Base-by-base conservation (phyloP, 1,140 invertebrate genomes). In the Hypsibius dujardini region DNA sequence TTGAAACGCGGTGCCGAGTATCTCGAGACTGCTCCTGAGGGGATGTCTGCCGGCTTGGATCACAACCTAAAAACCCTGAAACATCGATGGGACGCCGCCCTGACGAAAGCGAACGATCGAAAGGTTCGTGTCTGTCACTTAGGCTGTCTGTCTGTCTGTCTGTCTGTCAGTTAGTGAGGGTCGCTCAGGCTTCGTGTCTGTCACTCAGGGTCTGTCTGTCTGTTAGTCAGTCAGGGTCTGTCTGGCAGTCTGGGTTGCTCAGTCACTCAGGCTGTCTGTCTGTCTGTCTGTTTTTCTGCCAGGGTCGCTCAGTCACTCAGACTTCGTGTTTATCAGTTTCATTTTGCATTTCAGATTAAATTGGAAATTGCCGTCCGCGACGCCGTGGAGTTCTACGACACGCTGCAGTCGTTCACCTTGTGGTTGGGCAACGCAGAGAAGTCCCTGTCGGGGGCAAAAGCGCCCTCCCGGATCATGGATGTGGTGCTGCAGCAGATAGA, bases 351-450 rank as follows among this genome's bases (percentile, higher is more conserved):
- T 7, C 74, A 83, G 79, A 95, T 94, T 77, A 97, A 98, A 81
- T 80, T 98, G 28, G 92, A 97, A 81, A 95, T 96, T 76, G 95
- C 95, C 1, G 82, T 96, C 14, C 91, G 91, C 76, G 92, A 98
- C 81, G 95, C 95, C 0, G 92, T 88, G 0, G 92, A 93, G 76
- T 96, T 96, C 86, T 91, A 96, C 79, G 88, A 91, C 74, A 89
- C 91, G 0, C 81, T 95, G 1, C 81, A 85, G 79, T 86, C 87
- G 1, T 96, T 97, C 79, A 90, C 96, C 2, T 87, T 92, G 77
- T 97, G 94, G 94, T 79, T 98, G 2, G 95, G 91, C 0, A 87
- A 88, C 76, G 92, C 92, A 1, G 93, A 98, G 79, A 92, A 95
- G 78, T 86, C 87, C 12, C 79, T 98, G 0, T 86, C 86, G 0